Percentiles rank a stretch among this genome's conserved stretches.
Evolutionary conservation across 2,113 vertebrate species (phyloP).

Genomic region (Zosterops borbonicus): DNA sequence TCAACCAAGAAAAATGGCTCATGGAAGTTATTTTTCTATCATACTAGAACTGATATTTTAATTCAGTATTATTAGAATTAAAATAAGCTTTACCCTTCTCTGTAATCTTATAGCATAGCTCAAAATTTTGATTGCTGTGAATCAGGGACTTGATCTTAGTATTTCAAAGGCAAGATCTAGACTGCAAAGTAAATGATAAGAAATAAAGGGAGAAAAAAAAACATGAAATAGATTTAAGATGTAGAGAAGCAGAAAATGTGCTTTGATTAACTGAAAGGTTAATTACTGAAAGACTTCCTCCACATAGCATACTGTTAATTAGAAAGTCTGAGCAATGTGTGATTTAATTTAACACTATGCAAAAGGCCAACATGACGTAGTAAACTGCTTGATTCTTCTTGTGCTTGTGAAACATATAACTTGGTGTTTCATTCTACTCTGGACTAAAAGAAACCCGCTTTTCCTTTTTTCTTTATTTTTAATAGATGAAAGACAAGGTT

Average conservation of each 20-base stretch:
- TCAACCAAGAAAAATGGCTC: background rate
- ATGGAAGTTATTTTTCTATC: background rate
- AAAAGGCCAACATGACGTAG: background rate
- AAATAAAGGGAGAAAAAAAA: background rate
- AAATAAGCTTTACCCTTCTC: background rate
- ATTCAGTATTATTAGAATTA: background rate
- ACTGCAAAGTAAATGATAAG: background rate
- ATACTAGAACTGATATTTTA: background rate
- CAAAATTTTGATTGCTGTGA: background rate
- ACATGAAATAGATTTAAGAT: background rate
- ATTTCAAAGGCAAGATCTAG: conserved; percentile 6
- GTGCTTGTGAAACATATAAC: background rate
- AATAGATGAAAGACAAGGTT: background rate
- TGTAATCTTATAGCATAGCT: background rate
- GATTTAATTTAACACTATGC: background rate
- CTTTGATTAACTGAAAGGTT: conserved; percentile 34
- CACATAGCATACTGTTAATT: background rate
- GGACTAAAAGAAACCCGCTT: background rate
- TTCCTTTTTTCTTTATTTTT: background rate
- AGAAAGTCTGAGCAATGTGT: background rate
- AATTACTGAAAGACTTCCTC: conserved; percentile 21
- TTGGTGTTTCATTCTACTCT: background rate
- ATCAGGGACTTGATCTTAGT: background rate
- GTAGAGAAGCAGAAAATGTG: background rate
- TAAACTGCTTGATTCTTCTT: background rate